A percentile compares a stretch with the other conserved stretches of the same genome.
These are phyloP conservation scores for Ophioderma brevispina DNA, from an alignment of 35 echinoderm and acorn worm species.

Conservation along the genomic window DNA sequence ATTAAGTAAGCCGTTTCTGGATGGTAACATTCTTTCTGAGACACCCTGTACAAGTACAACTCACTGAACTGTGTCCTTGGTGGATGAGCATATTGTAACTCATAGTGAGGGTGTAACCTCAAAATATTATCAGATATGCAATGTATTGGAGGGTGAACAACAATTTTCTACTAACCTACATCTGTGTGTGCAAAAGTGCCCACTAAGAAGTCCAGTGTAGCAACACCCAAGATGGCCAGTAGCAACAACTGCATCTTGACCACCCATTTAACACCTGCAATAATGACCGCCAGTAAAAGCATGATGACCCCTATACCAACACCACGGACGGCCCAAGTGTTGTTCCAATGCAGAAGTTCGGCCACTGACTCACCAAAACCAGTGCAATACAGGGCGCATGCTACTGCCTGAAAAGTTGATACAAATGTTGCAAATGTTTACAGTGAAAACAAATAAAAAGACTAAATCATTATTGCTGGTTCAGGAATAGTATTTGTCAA, in stretches of 20 bases:
- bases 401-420: slow-evolving; percentile 70
- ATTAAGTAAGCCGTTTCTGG: no score
- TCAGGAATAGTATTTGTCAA: no score
- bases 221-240: slow-evolving; percentile 85
- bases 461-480: no score
- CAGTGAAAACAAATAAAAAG: no score
- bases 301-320: slow-evolving; percentile 91
- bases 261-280: slow-evolving; percentile 98
- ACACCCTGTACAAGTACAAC: no score
- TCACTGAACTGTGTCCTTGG: no score
- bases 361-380: slow-evolving; percentile 97
- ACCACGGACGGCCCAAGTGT: slow-evolving; percentile 92
- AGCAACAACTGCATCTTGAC: slow-evolving; percentile 96
- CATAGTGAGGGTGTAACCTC: no score
- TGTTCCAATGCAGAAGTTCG: slow-evolving; percentile 82
- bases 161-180: slow-evolving; percentile 60
- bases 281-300: slow-evolving; percentile 89
- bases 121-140: no score
- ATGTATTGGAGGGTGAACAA: no score
- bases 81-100: no score
- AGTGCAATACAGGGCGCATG: slow-evolving; percentile 96
- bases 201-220: slow-evolving; percentile 92
- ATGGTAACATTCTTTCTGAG: no score
- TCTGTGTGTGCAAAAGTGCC: slow-evolving; percentile 95
- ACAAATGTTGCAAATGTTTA: no score